Evolutionary conservation across 2,113 vertebrate genomes (phyloP).

Genomic region (Papio anubis): DNA sequence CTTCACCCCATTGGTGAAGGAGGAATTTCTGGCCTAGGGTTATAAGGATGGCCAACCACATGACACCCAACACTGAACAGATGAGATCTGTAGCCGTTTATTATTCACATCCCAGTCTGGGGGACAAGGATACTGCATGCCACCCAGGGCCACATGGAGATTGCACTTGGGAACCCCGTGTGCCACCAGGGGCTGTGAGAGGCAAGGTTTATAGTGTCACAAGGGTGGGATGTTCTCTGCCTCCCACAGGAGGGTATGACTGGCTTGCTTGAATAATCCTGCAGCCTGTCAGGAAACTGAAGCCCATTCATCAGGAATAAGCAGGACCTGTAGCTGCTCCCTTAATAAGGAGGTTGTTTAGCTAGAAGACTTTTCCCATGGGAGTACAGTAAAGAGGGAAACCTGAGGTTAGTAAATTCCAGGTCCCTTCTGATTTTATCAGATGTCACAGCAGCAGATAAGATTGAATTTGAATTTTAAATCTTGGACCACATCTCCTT

Average conservation of each 20-base stretch:
- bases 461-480: background rate
- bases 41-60: background rate
- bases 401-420: background rate
- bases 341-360: background rate
- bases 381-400: background rate
- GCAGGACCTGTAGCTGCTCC: background rate
- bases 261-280: background rate
- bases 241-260: background rate
- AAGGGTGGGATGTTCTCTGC: too few species aligned
- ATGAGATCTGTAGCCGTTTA: background rate
- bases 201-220: background rate
- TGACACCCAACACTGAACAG: background rate
- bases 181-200: background rate
- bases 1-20: background rate
- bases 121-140: background rate
- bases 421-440: background rate
- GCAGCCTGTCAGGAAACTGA: background rate
- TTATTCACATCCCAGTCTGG: background rate
- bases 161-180: background rate
- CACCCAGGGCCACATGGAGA: background rate
- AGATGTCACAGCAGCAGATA: background rate
- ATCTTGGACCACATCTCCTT: background rate
- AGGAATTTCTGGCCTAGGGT: background rate
- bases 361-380: background rate
- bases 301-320: background rate